Percentiles rank a stretch among this genome's conserved stretches.
Conservation (phyloP, 2,797 vertebrate species). For the Phyllotis vaccarum region DNA sequence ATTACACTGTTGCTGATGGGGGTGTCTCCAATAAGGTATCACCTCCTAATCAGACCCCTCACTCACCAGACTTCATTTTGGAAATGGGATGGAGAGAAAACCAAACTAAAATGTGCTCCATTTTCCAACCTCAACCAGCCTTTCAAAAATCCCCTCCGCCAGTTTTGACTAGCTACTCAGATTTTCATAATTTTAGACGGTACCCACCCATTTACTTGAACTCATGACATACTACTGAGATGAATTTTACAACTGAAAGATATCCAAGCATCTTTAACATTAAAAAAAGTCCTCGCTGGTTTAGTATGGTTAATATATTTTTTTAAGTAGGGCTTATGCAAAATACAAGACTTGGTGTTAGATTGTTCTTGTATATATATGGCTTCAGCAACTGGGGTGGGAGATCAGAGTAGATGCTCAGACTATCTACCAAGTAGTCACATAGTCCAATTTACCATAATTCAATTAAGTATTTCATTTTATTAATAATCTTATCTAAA, state of each 20-base stretch:
- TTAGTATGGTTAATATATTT: neutral
- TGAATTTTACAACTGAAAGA: conserved; percentile 17
- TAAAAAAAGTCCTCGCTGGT: conserved; percentile 1
- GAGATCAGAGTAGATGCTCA: neutral
- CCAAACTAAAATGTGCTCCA: neutral
- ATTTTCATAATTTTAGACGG: neutral
- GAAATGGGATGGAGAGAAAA: neutral
- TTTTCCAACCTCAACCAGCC: neutral
- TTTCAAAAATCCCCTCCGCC: neutral
- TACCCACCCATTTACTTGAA: neutral
- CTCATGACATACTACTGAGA: neutral
- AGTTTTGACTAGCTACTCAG: neutral
- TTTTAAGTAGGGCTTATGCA: neutral
- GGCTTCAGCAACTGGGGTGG: neutral
- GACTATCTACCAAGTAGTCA: neutral
- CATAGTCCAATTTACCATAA: neutral
- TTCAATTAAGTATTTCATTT: neutral
- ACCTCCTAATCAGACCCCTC: neutral
- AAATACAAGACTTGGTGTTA: neutral
- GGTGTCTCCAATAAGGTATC: neutral
- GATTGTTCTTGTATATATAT: neutral
- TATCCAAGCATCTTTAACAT: conserved; percentile 43
- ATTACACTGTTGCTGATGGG: neutral
- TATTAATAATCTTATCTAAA: conserved; percentile 1
- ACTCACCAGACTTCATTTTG: neutral